Evolutionary conservation across 53 echinoderm and acorn worm species (phyloP).

Genomic region (Apostichopus leukothele): DNA sequence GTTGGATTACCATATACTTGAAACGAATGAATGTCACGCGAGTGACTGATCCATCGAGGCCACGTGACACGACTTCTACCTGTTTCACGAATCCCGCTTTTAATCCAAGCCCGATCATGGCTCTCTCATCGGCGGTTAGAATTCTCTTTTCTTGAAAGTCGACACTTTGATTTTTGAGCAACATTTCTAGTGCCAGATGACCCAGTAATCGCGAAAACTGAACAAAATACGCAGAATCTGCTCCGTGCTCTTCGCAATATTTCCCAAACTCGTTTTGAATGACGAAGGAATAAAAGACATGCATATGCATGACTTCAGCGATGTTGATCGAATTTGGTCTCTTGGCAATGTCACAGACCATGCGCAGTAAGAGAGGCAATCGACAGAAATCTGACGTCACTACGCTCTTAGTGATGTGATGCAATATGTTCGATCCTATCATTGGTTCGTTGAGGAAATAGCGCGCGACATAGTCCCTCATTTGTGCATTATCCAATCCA

Average conservation of each 20-base stretch:
- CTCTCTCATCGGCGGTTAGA: conserved; percentile 9
- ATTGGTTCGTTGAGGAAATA: conserved; percentile 26
- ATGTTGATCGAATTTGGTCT: conserved; percentile 14
- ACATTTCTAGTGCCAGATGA: conserved; percentile 24
- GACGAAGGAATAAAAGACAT: conserved; percentile 25
- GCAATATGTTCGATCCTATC: conserved; percentile 21
- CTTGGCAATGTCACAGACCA: conserved; percentile 39
- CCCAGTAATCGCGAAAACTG: conserved; percentile 27
- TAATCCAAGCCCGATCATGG: conserved; percentile 29
- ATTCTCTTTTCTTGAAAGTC: conserved; percentile 13
- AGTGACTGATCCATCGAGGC: neutral
- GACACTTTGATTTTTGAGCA: conserved; percentile 9
- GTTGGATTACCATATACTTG: conserved; percentile 28
- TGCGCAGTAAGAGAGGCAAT: conserved; percentile 18
- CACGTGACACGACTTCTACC: neutral
- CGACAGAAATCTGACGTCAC: conserved; percentile 23
- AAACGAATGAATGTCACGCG: conserved; percentile 12
- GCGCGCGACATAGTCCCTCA: neutral
- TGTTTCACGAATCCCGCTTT: conserved; percentile 12
- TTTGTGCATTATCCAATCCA: neutral
- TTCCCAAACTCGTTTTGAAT: conserved; percentile 39
- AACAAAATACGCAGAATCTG: neutral
- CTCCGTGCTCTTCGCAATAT: neutral
- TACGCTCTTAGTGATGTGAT: conserved; percentile 13
- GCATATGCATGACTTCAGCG: conserved; percentile 28